Evolutionary conservation across 2,888 invertebrate species (phyloP), one percentile per base, ranked within the genome.

Genomic region (Pandemis heparana): DNA sequence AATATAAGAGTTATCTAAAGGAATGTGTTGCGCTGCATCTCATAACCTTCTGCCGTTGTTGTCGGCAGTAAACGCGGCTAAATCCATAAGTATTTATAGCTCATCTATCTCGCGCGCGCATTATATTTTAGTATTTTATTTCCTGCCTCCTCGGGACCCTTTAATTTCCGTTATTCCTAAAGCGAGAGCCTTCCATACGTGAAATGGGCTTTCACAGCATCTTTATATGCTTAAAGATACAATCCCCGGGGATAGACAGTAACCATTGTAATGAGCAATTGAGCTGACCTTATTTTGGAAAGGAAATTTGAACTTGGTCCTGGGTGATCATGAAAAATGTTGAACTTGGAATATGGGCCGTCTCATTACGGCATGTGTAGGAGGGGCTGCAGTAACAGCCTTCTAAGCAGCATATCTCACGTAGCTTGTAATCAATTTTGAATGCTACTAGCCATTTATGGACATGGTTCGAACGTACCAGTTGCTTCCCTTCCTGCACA

Each of bases 71-170:
- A 70, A 51, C 71, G 14, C 43, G 23, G n/a, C 10, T 41, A 41
- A 62, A 71, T 62, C 38, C 61, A 32, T 53, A 32, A 51, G 59
- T 48, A 73, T 68, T 64, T 63, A 59, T 56, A 46, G 14, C 62
- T 10, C 59, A 63, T 64, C 68, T 59, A 59, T 73, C 68, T 64
- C 32, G 16, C n/a, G 46, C 53, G 59, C 16, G 41, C 68, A 69
- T 73, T 73, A 69, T 64, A 64, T 73, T 73, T 73, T 73, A 73
- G 73, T 73, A 69, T 73, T 73, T 73, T 73, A 69, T 73, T 73
- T 73, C 73, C 73, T 72, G 73, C 23, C 38, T 46, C 23, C 56
- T 38, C 32, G 23, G 16, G 62, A 38, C 46, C 68, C 73, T 64
- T 69, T 73, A 69, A 73, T 73, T 73, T 73, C 73, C 73, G 73